Base-by-base conservation (phyloP, 2,113 vertebrate genomes). In the Petroica traversi region DNA sequence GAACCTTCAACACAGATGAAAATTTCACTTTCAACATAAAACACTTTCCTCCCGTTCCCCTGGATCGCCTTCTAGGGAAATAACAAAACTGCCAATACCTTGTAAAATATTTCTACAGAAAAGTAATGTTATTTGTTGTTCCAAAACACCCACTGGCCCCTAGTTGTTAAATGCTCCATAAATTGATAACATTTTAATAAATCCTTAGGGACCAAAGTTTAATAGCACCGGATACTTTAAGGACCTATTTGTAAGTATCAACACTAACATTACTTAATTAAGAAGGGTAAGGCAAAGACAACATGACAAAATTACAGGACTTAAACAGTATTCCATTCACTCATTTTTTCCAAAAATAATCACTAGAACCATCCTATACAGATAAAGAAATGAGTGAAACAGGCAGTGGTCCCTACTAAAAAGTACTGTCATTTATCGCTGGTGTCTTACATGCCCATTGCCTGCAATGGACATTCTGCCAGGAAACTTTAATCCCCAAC, bases 201-300 rank as follows among this genome's bases (percentile, higher is more conserved):
- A 96, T 77, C 88, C 83, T 95, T n/a, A 95, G 90, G 91, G 88
- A 83, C 86, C 52, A 52, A 81, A 88, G 85, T 93, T 97, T 92
- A 96, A 96, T 97, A 98, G 98, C 97, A 98, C 97, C 96, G 4
- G 74, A 91, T 80, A 89, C 25, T 86, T 88, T 74, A 93, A 72
- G 52, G 67, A 91, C 85, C 79, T 86, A 25, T 69, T 85, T 49
- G 57, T 63, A 75, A 95, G 71, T 89, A 91, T 85, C 80, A 92
- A 79, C n/a, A 52, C 41, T 91, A 61, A 69, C 26, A 5, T 54
- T 43, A 94, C 73, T 88, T 92, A 78, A 66, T 92, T 75, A 93
- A 84, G n/a, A 94, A 92, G 38, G 43, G 29, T 79, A 97, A 97
- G 96, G 91, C 88, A 96, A 97, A 95, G 76, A 68, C 51, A 89